A percentile compares a stretch with the other conserved stretches of the same genome.
phyloP scores from a whole-genome alignment of 2,888 invertebrate species.

The Fragum sueziense region DNA sequence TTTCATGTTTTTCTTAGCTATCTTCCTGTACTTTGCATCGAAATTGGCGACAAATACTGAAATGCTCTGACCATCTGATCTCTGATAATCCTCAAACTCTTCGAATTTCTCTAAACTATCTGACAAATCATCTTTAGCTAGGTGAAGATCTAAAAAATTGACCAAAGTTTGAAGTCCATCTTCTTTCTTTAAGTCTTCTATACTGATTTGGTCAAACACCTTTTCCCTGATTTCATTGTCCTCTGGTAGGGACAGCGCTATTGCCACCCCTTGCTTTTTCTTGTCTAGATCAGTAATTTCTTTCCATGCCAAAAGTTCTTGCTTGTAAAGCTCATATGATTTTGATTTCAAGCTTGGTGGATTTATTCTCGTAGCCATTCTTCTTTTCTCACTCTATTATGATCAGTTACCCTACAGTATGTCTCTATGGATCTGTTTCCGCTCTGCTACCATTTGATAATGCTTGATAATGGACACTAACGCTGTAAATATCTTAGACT shows the following conservation, averaged over 20 bases:
- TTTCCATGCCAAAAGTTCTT: too few species aligned
- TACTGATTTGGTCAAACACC: conserved; percentile 39
- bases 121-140: conserved; percentile 24
- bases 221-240: conserved; percentile 33
- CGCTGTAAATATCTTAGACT: too few species aligned
- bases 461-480: too few species aligned
- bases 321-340: too few species aligned
- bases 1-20: conserved; percentile 36
- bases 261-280: conserved; percentile 27
- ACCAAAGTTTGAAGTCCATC: conserved; percentile 33
- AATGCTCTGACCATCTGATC: too few species aligned
- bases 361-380: too few species aligned
- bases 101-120: not conserved
- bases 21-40: conserved; percentile 30
- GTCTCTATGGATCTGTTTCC: too few species aligned
- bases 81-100: conserved; percentile 38
- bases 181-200: conserved; percentile 32
- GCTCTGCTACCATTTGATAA: too few species aligned
- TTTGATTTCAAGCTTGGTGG: too few species aligned
- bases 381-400: too few species aligned
- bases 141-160: conserved; percentile 38
- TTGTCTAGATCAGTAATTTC: conserved; percentile 35
- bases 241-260: conserved; percentile 29
- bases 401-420: too few species aligned
- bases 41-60: conserved; percentile 45